Conservation (phyloP, 1,140 invertebrate species). For the Manduca sexta region DNA sequence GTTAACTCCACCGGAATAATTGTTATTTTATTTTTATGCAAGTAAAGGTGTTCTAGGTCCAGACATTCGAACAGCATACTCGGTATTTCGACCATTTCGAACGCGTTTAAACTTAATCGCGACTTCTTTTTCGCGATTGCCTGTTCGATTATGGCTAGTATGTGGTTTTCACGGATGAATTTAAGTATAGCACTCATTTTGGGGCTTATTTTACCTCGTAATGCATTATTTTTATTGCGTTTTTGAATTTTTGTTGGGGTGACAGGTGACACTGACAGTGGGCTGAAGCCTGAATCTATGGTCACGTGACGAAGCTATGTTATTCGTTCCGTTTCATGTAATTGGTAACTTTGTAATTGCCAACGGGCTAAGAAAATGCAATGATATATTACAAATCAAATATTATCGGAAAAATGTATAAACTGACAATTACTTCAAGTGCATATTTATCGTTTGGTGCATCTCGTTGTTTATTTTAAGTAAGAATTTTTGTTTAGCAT, state of each 20-base stretch:
- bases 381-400: too few species aligned
- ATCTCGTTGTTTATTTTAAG: too few species aligned
- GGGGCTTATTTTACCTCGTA: conserved; percentile 41
- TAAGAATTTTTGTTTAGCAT: too few species aligned
- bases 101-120: conserved; percentile 74
- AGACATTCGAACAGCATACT: conserved; percentile 70
- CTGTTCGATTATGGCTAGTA: conserved; percentile 76
- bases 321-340: too few species aligned
- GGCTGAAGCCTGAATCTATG: too few species aligned
- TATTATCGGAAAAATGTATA: too few species aligned
- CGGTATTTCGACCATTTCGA: conserved; percentile 74
- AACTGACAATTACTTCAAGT: too few species aligned
- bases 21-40: conserved; percentile 75
- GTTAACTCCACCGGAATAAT: conserved; percentile 60
- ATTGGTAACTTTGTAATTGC: too few species aligned
- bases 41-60: conserved; percentile 73
- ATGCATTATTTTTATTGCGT: conserved; percentile 57
- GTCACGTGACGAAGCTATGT: too few species aligned
- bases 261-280: too few species aligned
- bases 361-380: too few species aligned
- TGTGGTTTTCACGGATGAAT: conserved; percentile 77
- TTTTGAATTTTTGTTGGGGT: conserved; percentile 36
- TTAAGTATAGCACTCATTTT: conserved; percentile 76
- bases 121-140: conserved; percentile 73
- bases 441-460: too few species aligned